Evolutionary conservation across 2,113 vertebrate species (phyloP), one percentile per base, ranked within the genome.

Genomic region (Colistium nudipinnis): DNA sequence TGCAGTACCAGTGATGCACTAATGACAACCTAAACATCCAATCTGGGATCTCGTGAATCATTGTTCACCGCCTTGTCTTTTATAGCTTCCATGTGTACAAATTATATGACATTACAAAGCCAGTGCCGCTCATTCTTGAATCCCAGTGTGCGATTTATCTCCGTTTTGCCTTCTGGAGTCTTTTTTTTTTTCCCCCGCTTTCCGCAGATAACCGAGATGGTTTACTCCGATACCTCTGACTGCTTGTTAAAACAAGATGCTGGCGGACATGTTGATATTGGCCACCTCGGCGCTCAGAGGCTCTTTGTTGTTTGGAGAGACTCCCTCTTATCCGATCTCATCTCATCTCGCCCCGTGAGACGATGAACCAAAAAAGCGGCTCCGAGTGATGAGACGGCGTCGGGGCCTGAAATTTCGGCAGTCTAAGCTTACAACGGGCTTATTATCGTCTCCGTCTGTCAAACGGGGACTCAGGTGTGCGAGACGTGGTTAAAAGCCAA

Each of bases 231-330:
- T 81, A 78, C 64, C 57, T 43, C 54, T 2, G 51, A 33, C 61
- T 48, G 57, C 49, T 57, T 83, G 78, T 80, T 87, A 67, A 90
- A 88, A 90, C 84, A 88, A 67, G 75, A 82, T n/a, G 27, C 47
- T 65, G 54, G 10, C 47, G 52, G 59, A 70, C 76, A 64, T 68
- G 86, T 70, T 70, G 64, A 70, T 70, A 68, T 61, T 55, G 60
- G 62, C 48, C 76, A 57, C 72, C 77, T 69, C 74, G 80, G 82
- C 80, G 70, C 67, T 60, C 45, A 73, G 55, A 88, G 68, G 44
- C 49, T 43, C 65, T 87, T 85, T 76, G 82, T 74, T 82, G 83
- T 77, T 59, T 47, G 33, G 31, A 76, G 55, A 79, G 66, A 59
- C n/a, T 52, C 48, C 27, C 43, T 75, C 56, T 43, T 73, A 68